phyloP scores from a whole-genome alignment of 2,797 vertebrate species.

The Platyrinchus mystaceus region DNA sequence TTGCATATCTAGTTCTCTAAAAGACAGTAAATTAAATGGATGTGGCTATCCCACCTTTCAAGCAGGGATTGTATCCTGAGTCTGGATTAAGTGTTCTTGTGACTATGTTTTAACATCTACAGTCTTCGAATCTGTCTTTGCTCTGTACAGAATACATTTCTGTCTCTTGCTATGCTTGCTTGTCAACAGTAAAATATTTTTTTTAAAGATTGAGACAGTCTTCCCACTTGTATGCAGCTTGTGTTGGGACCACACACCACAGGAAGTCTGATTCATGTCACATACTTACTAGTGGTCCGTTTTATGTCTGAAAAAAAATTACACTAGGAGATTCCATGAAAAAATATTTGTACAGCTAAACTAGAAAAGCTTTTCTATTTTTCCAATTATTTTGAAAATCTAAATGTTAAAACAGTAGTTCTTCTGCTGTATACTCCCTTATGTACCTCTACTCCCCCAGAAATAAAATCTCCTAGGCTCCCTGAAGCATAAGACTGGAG shows the following conservation, averaged over 20 bases:
- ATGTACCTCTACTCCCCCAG: not conserved
- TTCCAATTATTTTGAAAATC: not conserved
- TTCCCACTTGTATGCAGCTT: not conserved
- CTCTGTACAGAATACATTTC: not conserved
- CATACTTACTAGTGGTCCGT: not conserved
- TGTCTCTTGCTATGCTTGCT: not conserved
- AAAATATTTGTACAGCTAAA: not conserved
- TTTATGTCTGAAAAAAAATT: not conserved
- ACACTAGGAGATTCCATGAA: not conserved
- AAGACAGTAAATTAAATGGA: not conserved
- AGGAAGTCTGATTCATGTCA: not conserved
- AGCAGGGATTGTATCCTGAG: not conserved
- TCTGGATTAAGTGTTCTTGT: not conserved
- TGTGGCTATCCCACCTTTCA: not conserved
- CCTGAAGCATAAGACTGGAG: not conserved
- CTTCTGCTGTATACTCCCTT: not conserved
- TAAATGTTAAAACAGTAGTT: not conserved
- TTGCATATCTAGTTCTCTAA: not conserved
- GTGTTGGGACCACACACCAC: not conserved
- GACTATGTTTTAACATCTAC: not conserved
- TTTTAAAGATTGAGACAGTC: not conserved
- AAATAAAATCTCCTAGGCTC: not conserved
- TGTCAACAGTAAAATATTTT: not conserved
- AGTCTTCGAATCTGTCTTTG: not conserved
- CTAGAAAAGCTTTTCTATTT: not conserved